phyloP scores from a whole-genome alignment of 2,888 invertebrate species.

The Euclidia mi region DNA sequence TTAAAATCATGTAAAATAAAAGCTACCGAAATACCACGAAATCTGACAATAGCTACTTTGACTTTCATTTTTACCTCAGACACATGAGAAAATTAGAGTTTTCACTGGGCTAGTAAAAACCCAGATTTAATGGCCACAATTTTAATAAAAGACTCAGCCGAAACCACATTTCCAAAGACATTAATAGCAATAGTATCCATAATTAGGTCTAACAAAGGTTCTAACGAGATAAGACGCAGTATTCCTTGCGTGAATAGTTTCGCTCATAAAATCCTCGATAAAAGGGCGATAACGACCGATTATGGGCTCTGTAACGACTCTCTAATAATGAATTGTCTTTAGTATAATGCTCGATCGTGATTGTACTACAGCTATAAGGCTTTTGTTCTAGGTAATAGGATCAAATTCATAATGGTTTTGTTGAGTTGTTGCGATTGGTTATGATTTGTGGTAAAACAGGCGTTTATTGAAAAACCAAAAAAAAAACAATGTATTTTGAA shows the following conservation, averaged over 20 bases:
- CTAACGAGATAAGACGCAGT: constrained; percentile 77
- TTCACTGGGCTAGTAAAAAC: no score
- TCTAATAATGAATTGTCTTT: constrained; percentile 90
- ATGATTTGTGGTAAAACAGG: no score
- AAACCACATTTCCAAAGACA: constrained; percentile 12
- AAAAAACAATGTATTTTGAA: no score
- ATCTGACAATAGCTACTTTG: no score
- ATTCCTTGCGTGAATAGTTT: constrained; percentile 88
- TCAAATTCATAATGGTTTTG: constrained; percentile 62
- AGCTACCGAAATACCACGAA: no score
- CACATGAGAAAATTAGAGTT: no score
- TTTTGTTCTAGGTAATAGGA: constrained; percentile 72
- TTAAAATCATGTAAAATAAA: no score
- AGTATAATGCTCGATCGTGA: constrained; percentile 84
- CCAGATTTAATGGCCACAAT: no score
- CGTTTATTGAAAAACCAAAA: no score
- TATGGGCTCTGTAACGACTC: constrained; percentile 85
- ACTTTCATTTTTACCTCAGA: no score
- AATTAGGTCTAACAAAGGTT: constrained; percentile 81
- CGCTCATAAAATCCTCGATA: constrained; percentile 88
- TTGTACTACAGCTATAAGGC: constrained; percentile 69
- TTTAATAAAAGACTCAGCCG: no score
- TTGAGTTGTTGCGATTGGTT: constrained; percentile 21
- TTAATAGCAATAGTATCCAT: constrained; percentile 36
- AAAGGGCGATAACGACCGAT: constrained; percentile 90